Conservation (phyloP, 2,888 invertebrate genomes). For the Diaperis boleti region DNA sequence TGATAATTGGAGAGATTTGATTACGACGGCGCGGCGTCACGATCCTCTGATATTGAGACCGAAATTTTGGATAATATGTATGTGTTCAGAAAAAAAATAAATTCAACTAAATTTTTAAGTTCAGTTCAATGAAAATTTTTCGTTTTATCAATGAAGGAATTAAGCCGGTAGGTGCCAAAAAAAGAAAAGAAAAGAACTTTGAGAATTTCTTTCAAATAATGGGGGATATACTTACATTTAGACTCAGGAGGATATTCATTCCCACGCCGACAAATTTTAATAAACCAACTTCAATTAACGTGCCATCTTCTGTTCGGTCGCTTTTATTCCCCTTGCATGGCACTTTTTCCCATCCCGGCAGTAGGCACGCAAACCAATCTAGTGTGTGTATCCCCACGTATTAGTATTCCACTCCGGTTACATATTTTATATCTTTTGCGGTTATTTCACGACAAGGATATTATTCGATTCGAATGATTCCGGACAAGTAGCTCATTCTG, state of each 20-base stretch:
- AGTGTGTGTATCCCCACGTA: constrained; percentile 38
- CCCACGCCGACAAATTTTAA: too few relatives aligned
- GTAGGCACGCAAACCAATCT: constrained; percentile 39
- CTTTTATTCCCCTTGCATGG: neutral
- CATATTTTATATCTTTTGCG: constrained; percentile 65
- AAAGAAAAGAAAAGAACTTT: too few relatives aligned
- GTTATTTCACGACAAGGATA: constrained; percentile 62
- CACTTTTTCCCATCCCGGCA: constrained; percentile 26
- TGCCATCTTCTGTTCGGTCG: neutral
- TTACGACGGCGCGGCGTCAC: constrained; percentile 1
- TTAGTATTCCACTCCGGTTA: constrained; percentile 62
- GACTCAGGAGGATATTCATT: constrained; percentile 19
- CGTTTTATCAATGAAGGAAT: too few relatives aligned
- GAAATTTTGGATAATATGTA: too few relatives aligned
- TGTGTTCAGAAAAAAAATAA: too few relatives aligned
- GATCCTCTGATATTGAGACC: too few relatives aligned
- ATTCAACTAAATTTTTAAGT: too few relatives aligned
- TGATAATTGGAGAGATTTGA: neutral
- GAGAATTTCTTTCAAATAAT: too few relatives aligned
- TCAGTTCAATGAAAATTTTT: too few relatives aligned
- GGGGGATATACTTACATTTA: too few relatives aligned
- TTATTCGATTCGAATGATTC: constrained; percentile 63
- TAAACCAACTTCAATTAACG: neutral
- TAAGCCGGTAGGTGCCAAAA: too few relatives aligned
- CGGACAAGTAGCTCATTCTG: constrained; percentile 62